Evolutionary conservation across 2,888 invertebrate species (phyloP).

Genomic region (Rhyacophila evoluta): DNA sequence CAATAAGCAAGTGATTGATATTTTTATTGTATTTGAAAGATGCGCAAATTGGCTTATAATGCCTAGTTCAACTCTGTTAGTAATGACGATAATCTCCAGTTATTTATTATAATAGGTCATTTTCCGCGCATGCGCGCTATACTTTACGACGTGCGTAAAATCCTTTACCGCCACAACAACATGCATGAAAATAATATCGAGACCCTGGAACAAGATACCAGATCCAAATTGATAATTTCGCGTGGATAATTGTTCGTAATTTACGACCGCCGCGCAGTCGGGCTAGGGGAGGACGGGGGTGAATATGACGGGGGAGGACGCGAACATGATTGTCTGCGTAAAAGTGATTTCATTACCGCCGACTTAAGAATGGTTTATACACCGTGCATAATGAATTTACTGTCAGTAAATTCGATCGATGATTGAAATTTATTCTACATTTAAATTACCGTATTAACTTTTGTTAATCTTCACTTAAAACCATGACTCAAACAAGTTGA

Average conservation of each 20-base stretch:
- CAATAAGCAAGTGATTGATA: too few relatives aligned
- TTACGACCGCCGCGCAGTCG: slow-evolving; percentile 39
- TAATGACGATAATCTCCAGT: slow-evolving; percentile 37
- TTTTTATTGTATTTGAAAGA: too few relatives aligned
- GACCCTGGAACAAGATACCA: slow-evolving; percentile 25
- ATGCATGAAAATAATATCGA: slow-evolving; percentile 24
- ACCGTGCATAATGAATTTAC: too few relatives aligned
- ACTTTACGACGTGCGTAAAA: slow-evolving; percentile 48
- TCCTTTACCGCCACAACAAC: slow-evolving; percentile 26
- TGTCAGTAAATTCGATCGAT: too few relatives aligned
- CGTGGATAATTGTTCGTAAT: slow-evolving; percentile 50
- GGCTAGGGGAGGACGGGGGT: neutral
- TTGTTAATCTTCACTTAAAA: too few relatives aligned
- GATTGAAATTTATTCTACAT: too few relatives aligned
- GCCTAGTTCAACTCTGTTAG: neutral
- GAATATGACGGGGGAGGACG: neutral
- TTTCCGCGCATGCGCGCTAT: slow-evolving; percentile 40
- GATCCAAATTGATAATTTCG: slow-evolving; percentile 51
- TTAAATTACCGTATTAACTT: too few relatives aligned
- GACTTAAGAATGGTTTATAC: neutral
- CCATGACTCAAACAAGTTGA: too few relatives aligned
- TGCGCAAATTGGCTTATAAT: too few relatives aligned
- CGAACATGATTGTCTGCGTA: neutral
- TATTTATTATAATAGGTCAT: slow-evolving; percentile 48
- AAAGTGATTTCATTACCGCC: neutral